Conservation (phyloP, 2,888 invertebrate species). For the Barypeithes pellucidus region DNA sequence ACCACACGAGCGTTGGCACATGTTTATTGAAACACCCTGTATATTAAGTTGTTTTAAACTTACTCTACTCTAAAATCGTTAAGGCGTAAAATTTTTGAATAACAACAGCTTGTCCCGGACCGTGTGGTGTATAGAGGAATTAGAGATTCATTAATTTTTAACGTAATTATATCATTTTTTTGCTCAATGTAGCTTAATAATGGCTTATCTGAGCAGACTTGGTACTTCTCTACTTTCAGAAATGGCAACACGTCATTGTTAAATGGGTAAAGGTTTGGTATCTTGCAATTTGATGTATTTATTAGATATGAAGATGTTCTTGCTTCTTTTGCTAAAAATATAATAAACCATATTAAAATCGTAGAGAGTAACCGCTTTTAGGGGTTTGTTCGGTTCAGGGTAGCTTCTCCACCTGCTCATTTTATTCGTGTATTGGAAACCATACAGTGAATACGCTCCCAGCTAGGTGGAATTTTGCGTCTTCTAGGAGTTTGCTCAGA, state of each 20-base stretch:
- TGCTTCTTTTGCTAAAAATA: slow-evolving; percentile 14
- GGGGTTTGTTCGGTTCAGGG: no score
- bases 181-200: slow-evolving; percentile 61
- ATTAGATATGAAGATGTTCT: slow-evolving; percentile 55
- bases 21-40: no score
- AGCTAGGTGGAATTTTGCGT: no score
- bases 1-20: no score
- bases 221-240: slow-evolving; percentile 57
- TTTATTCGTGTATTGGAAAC: no score
- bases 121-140: slow-evolving; percentile 59
- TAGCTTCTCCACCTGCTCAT: no score
- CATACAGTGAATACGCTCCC: no score
- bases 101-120: slow-evolving; percentile 61
- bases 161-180: slow-evolving; percentile 50
- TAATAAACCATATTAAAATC: neutral
- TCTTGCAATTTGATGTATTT: slow-evolving; percentile 61
- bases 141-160: slow-evolving; percentile 58
- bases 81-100: slow-evolving; percentile 64
- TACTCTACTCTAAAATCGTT: slow-evolving; percentile 42
- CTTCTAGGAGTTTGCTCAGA: no score
- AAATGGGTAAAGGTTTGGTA: slow-evolving; percentile 61
- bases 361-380: no score
- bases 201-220: slow-evolving; percentile 57
- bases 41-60: slow-evolving; percentile 20
- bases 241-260: slow-evolving; percentile 60